These are phyloP conservation scores for Dolichotis patagonum DNA, from an alignment of 2,113 vertebrate species.

Conservation along the genomic window DNA sequence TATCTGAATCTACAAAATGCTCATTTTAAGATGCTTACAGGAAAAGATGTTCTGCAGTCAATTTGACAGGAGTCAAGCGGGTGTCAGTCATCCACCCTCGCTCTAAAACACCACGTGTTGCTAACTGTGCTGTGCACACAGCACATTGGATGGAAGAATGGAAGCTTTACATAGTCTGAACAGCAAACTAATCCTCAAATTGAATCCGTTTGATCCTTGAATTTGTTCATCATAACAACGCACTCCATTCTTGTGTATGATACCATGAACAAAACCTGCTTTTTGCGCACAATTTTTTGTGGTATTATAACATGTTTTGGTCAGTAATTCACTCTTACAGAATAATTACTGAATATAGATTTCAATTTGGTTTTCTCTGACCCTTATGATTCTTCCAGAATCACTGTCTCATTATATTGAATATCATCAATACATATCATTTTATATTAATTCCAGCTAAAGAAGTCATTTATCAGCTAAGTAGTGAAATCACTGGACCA, in stretches of 20 bases:
- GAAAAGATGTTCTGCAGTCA: neutral
- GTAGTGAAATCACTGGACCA: neutral
- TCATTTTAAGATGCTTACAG: neutral
- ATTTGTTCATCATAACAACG: neutral
- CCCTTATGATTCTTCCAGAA: neutral
- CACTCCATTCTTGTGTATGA: neutral
- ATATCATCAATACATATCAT: neutral
- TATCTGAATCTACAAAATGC: neutral
- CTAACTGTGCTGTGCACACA: neutral
- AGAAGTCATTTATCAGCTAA: neutral
- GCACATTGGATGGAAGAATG: neutral
- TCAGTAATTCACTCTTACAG: neutral
- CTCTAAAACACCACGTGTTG: neutral
- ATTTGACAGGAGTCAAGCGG: neutral
- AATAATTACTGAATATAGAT: neutral
- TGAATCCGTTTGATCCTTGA: neutral
- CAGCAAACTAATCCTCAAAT: neutral
- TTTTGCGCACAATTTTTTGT: neutral
- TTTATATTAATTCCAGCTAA: conserved; percentile 16
- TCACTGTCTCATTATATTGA: neutral
- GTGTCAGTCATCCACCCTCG: neutral
- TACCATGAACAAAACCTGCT: neutral
- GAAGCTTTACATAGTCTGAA: neutral
- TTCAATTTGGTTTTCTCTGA: neutral
- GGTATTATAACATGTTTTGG: neutral